Evolutionary conservation across 2,888 invertebrate species (phyloP), one percentile per base, ranked within the genome.

Genomic region (Eremobia ochroleuca): DNA sequence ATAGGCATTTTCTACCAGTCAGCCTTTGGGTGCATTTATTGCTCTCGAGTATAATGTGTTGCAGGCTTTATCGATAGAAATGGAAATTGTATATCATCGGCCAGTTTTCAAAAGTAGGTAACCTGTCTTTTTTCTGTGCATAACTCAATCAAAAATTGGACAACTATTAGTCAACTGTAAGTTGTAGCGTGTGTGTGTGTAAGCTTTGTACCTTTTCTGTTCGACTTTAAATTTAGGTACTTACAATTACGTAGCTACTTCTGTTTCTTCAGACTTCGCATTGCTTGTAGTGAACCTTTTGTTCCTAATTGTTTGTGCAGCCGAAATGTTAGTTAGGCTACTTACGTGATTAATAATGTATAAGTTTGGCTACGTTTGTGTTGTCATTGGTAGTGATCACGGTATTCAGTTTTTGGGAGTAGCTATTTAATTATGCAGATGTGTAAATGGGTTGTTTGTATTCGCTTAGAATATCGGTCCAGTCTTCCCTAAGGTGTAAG

Each of bases 401-500:
- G 58, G 86, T 55, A 77, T 77, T 61, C 75, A 61, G 74, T 73
- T 75, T 78, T 79, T 70, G 66, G 70, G 34, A 75, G 80, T 2
- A 69, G 34, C 74, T 79, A 18, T 49, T 84, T 70, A 86, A 79
- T 83, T 84, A 86, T 84, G 65, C 66, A 84, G 11, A 40, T n/a
- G 82, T 34, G 52, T 43, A 85, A 85, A 82, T 82, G 77, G 85
- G 77, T 69, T 76, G 68, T 85, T 81, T 81, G 81, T 84, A 80
- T 75, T 61, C 71, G 59, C 67, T 62, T 11, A 37, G 46, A 49
- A 62, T 67, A 81, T 66, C 31, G 67, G 85, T 43, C 69, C 58
- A 55, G 64, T 58, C 66, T 52, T 61, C 62, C 81, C 72, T 43
- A 9, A 67, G 72, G 80, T 84, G 62, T 68, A 68, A 55, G 43